Evolutionary conservation across 2,113 vertebrate genomes (phyloP).

Genomic region (Butorides virescens): DNA sequence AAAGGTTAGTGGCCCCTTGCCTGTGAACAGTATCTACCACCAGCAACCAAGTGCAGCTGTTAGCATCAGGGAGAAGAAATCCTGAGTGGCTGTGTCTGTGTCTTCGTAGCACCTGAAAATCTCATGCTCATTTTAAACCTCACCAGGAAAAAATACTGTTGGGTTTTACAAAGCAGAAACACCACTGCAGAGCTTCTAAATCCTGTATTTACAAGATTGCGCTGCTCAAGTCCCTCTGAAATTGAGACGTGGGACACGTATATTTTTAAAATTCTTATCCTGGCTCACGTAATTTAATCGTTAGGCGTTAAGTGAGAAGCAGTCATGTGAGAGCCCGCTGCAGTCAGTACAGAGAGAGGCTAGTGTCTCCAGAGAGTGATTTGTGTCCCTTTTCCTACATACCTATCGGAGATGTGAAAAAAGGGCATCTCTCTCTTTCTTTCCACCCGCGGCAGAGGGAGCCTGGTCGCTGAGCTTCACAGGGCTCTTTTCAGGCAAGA

Average conservation of each 20-base stretch:
- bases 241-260: neutral
- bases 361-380: neutral
- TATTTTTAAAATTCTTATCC: neutral
- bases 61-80: neutral
- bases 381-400: neutral
- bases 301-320: neutral
- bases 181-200: neutral
- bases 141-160: neutral
- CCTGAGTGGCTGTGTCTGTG: neutral
- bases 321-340: neutral
- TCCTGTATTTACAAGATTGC: neutral
- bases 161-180: neutral
- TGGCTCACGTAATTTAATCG: neutral
- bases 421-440: neutral
- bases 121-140: neutral
- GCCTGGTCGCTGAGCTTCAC: neutral
- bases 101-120: neutral
- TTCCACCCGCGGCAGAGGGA: neutral
- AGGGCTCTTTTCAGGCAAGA: neutral
- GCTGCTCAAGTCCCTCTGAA: neutral
- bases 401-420: neutral
- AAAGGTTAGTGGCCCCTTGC: neutral
- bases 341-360: neutral
- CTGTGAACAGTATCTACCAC: neutral
- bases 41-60: neutral